Evolutionary conservation across 2,113 vertebrate genomes (phyloP).

Genomic region (Capra hircus): DNA sequence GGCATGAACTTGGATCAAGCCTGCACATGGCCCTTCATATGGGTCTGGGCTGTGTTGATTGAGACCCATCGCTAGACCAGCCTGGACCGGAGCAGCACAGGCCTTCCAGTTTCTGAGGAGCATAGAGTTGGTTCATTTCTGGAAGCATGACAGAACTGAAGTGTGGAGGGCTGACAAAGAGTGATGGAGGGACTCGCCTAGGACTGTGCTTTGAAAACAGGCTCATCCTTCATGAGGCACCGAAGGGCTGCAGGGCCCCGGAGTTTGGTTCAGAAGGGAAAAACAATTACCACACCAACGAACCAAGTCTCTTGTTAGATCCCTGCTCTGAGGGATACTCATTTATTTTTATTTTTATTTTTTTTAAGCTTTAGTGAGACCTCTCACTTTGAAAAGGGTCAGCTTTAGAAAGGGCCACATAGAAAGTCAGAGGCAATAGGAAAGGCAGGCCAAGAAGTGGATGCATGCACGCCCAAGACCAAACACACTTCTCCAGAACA

Average conservation of each 20-base stretch:
- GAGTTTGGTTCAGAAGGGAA: not conserved
- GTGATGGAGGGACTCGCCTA: not conserved
- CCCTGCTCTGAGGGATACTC: not conserved
- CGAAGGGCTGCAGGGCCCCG: fast-evolving
- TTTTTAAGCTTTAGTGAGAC: not conserved
- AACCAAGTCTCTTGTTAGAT: not conserved
- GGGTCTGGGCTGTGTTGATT: not conserved
- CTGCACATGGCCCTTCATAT: no score
- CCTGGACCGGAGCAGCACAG: not conserved
- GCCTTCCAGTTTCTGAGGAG: not conserved
- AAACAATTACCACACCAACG: not conserved
- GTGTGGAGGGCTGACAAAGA: not conserved
- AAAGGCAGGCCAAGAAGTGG: not conserved
- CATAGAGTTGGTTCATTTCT: not conserved
- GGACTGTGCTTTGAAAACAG: not conserved
- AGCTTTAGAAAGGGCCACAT: not conserved
- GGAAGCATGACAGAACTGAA: not conserved
- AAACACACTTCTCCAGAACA: not conserved
- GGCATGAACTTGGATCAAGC: not conserved
- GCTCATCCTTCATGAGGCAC: not conserved
- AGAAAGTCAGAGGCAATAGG: not conserved
- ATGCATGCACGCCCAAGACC: fast-evolving
- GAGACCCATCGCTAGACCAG: not conserved
- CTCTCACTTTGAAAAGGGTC: not conserved
- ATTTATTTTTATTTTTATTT: not conserved